A percentile compares a stretch with the other conserved stretches of the same genome.
Evolutionary conservation across 2,797 vertebrate species (phyloP).

Genomic region (Anguilla pacifica): DNA sequence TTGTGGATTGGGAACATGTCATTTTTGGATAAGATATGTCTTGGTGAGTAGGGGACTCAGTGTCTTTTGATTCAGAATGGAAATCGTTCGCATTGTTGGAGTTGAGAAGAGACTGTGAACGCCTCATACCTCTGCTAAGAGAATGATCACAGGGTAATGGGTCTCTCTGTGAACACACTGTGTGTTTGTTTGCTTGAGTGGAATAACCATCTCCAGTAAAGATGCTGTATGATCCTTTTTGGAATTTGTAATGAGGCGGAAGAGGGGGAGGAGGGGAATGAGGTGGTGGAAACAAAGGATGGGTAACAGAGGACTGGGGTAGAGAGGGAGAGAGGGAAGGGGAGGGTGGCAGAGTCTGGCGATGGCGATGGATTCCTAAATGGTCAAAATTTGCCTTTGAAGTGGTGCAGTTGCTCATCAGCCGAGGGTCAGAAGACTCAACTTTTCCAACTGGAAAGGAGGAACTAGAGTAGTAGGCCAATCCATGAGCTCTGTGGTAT

Average conservation of each 20-base stretch:
- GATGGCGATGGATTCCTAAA: constrained; percentile 76
- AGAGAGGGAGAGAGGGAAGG: constrained; percentile 76
- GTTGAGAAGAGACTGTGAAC: constrained; percentile 58
- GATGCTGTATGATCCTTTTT: constrained; percentile 58
- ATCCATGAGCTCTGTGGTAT: constrained; percentile 62
- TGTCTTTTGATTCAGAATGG: constrained; percentile 61
- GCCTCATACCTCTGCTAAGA: constrained; percentile 49
- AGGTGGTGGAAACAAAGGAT: constrained; percentile 69
- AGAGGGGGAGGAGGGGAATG: constrained; percentile 74
- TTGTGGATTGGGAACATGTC: constrained; percentile 60
- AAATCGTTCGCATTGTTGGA: constrained; percentile 58
- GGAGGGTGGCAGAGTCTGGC: constrained; percentile 73
- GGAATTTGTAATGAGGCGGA: constrained; percentile 78
- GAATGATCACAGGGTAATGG: constrained; percentile 70
- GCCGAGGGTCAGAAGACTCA: constrained; percentile 77
- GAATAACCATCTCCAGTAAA: constrained; percentile 64
- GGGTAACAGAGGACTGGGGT: constrained; percentile 66
- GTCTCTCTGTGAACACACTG: constrained; percentile 69
- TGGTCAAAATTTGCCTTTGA: constrained; percentile 77
- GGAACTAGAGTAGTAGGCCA: constrained; percentile 66
- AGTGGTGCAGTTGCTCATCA: constrained; percentile 72
- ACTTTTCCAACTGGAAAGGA: constrained; percentile 63
- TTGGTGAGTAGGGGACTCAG: constrained; percentile 66
- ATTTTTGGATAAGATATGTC: constrained; percentile 72
- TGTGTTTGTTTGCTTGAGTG: constrained; percentile 60